Percentiles rank a stretch among this genome's conserved stretches.
Conservation (phyloP, 2,113 vertebrate species). For the Gobiocypris rarus region DNA sequence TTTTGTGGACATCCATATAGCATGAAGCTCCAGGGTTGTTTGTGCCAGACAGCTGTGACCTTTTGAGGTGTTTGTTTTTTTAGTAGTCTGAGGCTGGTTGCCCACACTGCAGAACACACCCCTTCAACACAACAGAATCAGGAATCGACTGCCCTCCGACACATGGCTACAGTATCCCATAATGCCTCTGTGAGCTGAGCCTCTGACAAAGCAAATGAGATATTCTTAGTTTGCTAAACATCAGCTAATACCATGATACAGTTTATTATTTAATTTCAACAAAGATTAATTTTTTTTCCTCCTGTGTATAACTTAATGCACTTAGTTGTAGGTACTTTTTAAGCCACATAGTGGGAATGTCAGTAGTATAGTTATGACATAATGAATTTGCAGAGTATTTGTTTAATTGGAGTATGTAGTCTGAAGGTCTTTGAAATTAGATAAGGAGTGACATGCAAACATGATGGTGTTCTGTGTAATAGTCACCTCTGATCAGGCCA, state of each 20-base stretch:
- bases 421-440: neutral
- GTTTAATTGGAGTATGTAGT: neutral
- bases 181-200: conserved; percentile 25
- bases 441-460: neutral
- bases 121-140: neutral
- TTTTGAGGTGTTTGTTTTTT: conserved; percentile 37
- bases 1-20: neutral
- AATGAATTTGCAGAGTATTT: neutral
- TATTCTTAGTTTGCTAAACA: conserved; percentile 29
- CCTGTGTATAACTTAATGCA: neutral
- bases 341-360: neutral
- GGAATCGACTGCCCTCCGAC: conserved; percentile 37
- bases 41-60: neutral
- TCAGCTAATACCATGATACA: conserved; percentile 2
- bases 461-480: neutral
- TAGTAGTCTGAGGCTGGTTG: neutral
- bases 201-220: conserved; percentile 42
- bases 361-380: neutral
- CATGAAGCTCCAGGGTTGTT: neutral
- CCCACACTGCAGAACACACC: conserved; percentile 17
- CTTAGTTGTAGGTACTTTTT: neutral
- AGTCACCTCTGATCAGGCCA: conserved; percentile 2
- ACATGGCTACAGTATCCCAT: conserved; percentile 42
- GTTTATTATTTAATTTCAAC: neutral
- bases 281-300: neutral